A percentile compares a stretch with the other conserved stretches of the same genome.
Conservation (phyloP, 2,797 vertebrate genomes). For the Merluccius polli region DNA sequence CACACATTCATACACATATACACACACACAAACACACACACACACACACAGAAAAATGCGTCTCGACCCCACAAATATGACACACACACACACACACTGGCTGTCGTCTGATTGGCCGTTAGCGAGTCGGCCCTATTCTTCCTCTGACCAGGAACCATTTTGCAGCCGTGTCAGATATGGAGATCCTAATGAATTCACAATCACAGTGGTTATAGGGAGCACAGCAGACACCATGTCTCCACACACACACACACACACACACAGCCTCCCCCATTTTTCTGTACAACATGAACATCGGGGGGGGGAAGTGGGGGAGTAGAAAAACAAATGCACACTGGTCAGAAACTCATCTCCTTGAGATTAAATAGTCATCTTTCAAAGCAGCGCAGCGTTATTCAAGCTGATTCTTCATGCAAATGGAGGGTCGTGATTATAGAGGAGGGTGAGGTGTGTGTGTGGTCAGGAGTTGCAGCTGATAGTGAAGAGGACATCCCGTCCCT, state of each 20-base stretch:
- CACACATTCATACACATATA: conserved; percentile 8
- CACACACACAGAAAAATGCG: conserved; percentile 27
- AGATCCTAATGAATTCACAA: conserved; percentile 85
- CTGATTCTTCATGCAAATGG: conserved; percentile 89
- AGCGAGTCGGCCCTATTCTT: conserved; percentile 77
- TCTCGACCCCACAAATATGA: conserved; percentile 20
- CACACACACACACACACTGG: conserved; percentile 59
- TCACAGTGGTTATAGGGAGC: conserved; percentile 71
- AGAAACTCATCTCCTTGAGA: conserved; percentile 92
- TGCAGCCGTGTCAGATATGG: conserved; percentile 73
- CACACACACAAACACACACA: neutral
- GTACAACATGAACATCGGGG: conserved; percentile 57
- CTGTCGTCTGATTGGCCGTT: conserved; percentile 83
- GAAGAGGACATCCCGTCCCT: conserved; percentile 65
- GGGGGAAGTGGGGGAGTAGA: conserved; percentile 29
- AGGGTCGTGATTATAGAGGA: conserved; percentile 72
- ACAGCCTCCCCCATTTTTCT: conserved; percentile 63
- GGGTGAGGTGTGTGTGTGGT: conserved; percentile 48
- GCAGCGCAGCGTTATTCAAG: conserved; percentile 76
- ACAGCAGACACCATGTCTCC: conserved; percentile 72
- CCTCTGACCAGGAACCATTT: conserved; percentile 70
- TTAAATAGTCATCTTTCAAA: conserved; percentile 96
- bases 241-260: conserved; percentile 24
- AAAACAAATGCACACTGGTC: conserved; percentile 79
- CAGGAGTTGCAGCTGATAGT: too few relatives aligned